These are phyloP conservation scores for Puffinus mauretanicus DNA, from an alignment of 2,113 vertebrate species.

Conservation along the genomic window DNA sequence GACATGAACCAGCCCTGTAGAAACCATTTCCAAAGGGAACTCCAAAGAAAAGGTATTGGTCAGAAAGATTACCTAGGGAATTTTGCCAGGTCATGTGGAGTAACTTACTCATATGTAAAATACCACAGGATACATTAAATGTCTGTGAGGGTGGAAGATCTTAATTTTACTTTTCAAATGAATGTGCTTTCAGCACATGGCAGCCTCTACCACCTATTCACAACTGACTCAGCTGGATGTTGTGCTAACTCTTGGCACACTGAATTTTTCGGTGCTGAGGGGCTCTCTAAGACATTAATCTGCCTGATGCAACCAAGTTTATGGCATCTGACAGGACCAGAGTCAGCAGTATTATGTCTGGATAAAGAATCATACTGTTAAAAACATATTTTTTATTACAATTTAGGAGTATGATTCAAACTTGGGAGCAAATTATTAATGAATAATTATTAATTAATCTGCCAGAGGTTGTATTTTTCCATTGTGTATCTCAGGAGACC, in stretches of 20 bases:
- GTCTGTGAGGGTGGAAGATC: neutral
- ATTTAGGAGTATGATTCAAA: neutral
- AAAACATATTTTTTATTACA: neutral
- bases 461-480: neutral
- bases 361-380: neutral
- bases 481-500: neutral
- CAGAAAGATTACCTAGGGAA: neutral
- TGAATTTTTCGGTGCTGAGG: accelerated
- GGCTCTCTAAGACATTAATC: neutral
- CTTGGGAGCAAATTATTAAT: neutral
- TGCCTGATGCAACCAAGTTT: neutral
- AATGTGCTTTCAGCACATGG: neutral
- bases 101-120: neutral
- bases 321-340: neutral
- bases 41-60: accelerated
- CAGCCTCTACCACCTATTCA: neutral
- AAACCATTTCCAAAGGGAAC: neutral
- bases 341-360: accelerated
- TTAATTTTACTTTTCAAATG: neutral
- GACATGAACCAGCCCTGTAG: neutral
- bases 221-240: neutral
- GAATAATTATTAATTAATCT: neutral
- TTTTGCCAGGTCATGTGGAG: neutral
- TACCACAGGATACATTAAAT: neutral
- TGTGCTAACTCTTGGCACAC: neutral